Evolutionary conservation across 2,888 invertebrate genomes (phyloP).

Genomic region (Agrilus cyanescens): DNA sequence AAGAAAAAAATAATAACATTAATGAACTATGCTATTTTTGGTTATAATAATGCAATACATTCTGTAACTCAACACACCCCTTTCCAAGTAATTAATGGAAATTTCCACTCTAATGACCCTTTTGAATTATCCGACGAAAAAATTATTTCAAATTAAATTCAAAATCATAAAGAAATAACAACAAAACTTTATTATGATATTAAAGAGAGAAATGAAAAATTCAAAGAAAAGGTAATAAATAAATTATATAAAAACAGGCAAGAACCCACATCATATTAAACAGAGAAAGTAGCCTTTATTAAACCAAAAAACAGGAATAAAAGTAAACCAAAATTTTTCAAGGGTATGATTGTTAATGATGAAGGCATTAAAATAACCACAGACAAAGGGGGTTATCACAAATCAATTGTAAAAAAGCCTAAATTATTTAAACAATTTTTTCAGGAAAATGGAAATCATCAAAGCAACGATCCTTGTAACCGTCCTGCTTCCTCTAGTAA

Average conservation of each 20-base stretch:
- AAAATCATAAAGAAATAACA: constrained; percentile 2
- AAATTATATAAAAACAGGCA: constrained; percentile 6
- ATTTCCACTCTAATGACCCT: neutral
- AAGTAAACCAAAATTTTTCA: constrained; percentile 2
- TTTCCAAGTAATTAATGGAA: constrained; percentile 5
- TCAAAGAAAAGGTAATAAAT: constrained; percentile 2
- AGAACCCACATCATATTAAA: neutral
- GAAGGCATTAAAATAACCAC: constrained; percentile 1
- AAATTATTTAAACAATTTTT: neutral
- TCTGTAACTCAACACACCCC: constrained; percentile 3
- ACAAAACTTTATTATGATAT: constrained; percentile 2
- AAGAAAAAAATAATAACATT: neutral
- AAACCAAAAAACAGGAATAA: constrained; percentile 3
- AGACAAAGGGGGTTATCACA: neutral
- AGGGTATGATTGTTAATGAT: neutral
- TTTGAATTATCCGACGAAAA: constrained; percentile 1
- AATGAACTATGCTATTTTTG: constrained; percentile 5
- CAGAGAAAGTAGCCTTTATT: neutral
- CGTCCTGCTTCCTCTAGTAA: neutral
- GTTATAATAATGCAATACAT: constrained; percentile 7
- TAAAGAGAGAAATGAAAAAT: constrained; percentile 1
- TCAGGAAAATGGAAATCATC: neutral
- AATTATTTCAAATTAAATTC: constrained; percentile 4
- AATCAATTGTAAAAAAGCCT: constrained; percentile 1
- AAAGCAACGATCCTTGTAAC: neutral